Percentiles rank a stretch among this genome's conserved stretches.
Conservation (phyloP, 2,113 vertebrate genomes). For the Ancistrus triradiatus region DNA sequence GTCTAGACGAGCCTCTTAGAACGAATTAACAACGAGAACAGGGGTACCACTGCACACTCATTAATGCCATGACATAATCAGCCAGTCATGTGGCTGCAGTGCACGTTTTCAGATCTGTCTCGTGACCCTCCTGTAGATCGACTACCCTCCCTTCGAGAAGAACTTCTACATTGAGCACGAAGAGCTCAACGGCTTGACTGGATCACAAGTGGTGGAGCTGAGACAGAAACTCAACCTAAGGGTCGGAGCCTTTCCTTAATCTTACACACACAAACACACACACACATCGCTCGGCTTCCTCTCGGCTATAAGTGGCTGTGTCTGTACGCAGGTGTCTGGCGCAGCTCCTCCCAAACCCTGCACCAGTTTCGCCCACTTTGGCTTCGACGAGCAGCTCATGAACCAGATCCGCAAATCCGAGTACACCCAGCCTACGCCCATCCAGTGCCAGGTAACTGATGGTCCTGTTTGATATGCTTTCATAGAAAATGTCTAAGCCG, state of each 20-base stretch:
- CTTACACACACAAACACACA: not conserved
- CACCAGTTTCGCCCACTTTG: slow-evolving; percentile 96
- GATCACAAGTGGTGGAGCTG: slow-evolving; percentile 81
- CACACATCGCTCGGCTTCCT: not conserved
- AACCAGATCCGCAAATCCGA: slow-evolving; percentile 97
- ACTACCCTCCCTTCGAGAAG: slow-evolving; percentile 94
- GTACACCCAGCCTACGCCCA: slow-evolving; percentile 97
- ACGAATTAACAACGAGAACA: too few relatives aligned
- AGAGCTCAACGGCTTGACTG: slow-evolving; percentile 84
- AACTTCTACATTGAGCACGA: slow-evolving; percentile 97
- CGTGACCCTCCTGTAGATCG: slow-evolving; percentile 72
- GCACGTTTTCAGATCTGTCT: too few relatives aligned
- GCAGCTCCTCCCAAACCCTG: slow-evolving; percentile 90
- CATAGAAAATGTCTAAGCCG: not conserved
- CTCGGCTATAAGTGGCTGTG: not conserved
- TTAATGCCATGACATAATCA: too few relatives aligned
- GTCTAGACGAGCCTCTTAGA: too few relatives aligned
- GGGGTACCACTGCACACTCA: too few relatives aligned
- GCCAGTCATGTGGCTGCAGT: too few relatives aligned
- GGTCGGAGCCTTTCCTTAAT: slow-evolving; percentile 64
- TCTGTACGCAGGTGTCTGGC: slow-evolving; percentile 80
- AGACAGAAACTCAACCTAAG: slow-evolving; percentile 90
- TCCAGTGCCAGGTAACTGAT: slow-evolving; percentile 87
- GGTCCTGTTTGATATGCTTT: not conserved
- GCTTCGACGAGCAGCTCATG: slow-evolving; percentile 96